Percentiles rank a stretch among this genome's conserved stretches.
Evolutionary conservation across 2,113 vertebrate species (phyloP).

Genomic region (Megaceryle maxima): DNA sequence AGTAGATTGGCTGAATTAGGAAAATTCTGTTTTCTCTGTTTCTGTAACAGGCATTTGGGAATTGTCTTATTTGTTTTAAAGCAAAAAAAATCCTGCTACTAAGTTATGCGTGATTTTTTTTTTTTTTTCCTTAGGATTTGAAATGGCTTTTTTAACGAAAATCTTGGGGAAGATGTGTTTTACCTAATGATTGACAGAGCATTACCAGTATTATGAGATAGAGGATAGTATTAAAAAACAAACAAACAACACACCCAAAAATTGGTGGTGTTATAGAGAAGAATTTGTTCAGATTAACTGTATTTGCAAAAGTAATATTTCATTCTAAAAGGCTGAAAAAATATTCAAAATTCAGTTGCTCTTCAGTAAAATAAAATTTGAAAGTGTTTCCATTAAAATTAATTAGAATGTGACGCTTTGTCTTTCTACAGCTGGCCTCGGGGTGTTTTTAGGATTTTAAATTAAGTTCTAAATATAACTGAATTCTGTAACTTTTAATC

Average conservation of each 20-base stretch:
- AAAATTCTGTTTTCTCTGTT: background rate
- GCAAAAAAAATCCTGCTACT: background rate
- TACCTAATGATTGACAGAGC: background rate
- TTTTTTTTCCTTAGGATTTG: background rate
- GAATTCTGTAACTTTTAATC: slow-evolving; percentile 29
- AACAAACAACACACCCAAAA: background rate
- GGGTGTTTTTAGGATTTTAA: slow-evolving; percentile 24
- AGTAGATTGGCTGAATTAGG: background rate
- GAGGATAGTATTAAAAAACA: background rate
- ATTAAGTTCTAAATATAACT: slow-evolving; percentile 26
- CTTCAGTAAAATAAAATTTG: slow-evolving; percentile 15
- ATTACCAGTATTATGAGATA: background rate
- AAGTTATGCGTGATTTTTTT: background rate
- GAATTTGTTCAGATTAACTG: background rate
- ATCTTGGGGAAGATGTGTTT: background rate
- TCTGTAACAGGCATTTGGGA: background rate
- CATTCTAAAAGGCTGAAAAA: background rate
- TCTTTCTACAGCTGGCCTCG: background rate
- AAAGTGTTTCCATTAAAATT: background rate
- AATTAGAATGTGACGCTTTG: background rate
- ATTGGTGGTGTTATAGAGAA: background rate
- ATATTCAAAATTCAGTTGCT: background rate
- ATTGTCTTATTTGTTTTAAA: background rate
- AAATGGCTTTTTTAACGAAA: background rate
- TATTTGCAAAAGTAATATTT: background rate